These are phyloP conservation scores for Pachydiplax longipennis DNA, from an alignment of 2,888 invertebrate genomes.

Conservation along the genomic window DNA sequence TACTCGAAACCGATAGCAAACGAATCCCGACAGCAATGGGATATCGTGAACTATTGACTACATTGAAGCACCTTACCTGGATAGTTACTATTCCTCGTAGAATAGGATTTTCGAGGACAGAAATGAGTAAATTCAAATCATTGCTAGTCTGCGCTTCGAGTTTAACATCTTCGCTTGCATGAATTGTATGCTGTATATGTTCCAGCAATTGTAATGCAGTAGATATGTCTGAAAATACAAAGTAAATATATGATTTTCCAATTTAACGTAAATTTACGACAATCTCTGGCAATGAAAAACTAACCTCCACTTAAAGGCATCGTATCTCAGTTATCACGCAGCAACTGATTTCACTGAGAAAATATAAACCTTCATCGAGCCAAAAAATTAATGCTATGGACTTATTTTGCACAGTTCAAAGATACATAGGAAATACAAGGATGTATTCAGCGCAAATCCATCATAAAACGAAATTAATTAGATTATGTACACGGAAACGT, in stretches of 20 bases:
- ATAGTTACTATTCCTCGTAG: constrained; percentile 89
- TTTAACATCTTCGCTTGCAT: constrained; percentile 84
- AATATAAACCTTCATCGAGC: constrained; percentile 32
- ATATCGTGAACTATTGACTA: too few relatives aligned
- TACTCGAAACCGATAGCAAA: too few relatives aligned
- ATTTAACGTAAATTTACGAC: too few relatives aligned
- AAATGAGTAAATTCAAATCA: constrained; percentile 83
- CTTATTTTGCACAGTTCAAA: background rate
- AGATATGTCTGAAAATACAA: constrained; percentile 73
- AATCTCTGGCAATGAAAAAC: background rate
- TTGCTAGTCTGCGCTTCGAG: constrained; percentile 76
- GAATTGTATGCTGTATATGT: constrained; percentile 84
- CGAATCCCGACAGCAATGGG: background rate
- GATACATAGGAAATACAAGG: background rate
- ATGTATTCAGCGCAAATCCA: background rate
- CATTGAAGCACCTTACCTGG: constrained; percentile 54
- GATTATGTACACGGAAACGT: background rate
- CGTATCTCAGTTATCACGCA: background rate
- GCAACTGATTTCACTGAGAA: background rate
- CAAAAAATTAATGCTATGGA: background rate
- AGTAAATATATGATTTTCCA: background rate
- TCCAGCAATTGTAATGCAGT: constrained; percentile 89
- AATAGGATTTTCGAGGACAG: constrained; percentile 85
- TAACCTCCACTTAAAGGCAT: constrained; percentile 40
- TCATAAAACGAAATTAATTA: background rate